Conservation (phyloP, 2,888 invertebrate species). For the Chelonus formosanus region DNA sequence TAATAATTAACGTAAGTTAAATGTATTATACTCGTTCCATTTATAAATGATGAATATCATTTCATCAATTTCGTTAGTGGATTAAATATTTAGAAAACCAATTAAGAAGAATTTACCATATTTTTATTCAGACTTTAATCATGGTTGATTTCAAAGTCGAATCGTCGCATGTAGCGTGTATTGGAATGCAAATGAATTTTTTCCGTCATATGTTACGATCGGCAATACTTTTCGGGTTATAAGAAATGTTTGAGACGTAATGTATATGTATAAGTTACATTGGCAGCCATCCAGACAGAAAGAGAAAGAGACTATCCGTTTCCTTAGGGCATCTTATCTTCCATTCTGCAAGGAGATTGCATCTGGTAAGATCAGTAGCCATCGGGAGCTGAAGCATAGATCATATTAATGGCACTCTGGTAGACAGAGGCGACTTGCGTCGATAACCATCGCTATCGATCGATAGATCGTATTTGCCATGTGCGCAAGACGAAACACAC, state of each 20-base stretch:
- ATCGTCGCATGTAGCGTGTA: slow-evolving; percentile 18
- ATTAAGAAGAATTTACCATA: too few relatives aligned
- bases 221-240: slow-evolving; percentile 52
- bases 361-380: slow-evolving; percentile 57
- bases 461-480: slow-evolving; percentile 39
- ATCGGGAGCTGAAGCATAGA: slow-evolving; percentile 59
- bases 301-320: slow-evolving; percentile 8
- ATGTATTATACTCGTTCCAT: too few relatives aligned
- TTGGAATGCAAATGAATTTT: slow-evolving; percentile 58
- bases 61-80: too few relatives aligned
- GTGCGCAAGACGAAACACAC: slow-evolving; percentile 10
- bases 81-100: too few relatives aligned
- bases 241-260: slow-evolving; percentile 53
- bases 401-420: slow-evolving; percentile 60
- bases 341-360: slow-evolving; percentile 37
- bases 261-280: slow-evolving; percentile 59
- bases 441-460: slow-evolving; percentile 49
- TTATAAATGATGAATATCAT: too few relatives aligned
- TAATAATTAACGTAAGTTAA: too few relatives aligned
- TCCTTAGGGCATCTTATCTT: slow-evolving; percentile 18
- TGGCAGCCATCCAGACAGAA: slow-evolving; percentile 23
- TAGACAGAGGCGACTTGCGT: slow-evolving; percentile 41
- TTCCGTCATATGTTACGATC: slow-evolving; percentile 48
- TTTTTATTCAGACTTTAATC: too few relatives aligned
- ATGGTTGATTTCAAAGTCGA: slow-evolving; percentile 21